Evolutionary conservation across 2,888 invertebrate genomes (phyloP), one percentile per base, ranked within the genome.

Genomic region (Idaea aversata): DNA sequence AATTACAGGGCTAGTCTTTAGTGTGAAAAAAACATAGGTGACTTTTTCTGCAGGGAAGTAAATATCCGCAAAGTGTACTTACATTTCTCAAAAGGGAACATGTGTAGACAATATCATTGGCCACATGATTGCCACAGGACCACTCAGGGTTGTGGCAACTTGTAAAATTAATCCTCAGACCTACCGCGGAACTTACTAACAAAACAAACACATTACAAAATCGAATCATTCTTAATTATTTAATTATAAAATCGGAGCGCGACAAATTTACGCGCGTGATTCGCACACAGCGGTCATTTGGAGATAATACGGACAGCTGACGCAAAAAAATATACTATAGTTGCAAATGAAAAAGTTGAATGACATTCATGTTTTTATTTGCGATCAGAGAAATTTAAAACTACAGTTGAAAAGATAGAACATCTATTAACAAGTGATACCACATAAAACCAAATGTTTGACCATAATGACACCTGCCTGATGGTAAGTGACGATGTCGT

Each of bases 121-220:
- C 82, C 34, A 73, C 66, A 75, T 86, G 84, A 70, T 88, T 87
- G 70, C 85, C 75, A 82, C 93, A 94, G 70, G 78, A 88, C 94
- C 93, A 93, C 62, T 87, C 89, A 0, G 85, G 75, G 67, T 82
- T 82, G 70, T 88, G 86, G 75, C 93, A 93, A 69, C 76, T 87
- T 0, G 88, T 88, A 65, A 93, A 93, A 70, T 87, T 88, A 15
- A 93, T 89, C 71, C 89, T 86, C 36, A 88, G 75, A 34, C 84
- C 84, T 35, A 76, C 65, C 63, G 77, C 74, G 0, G 78, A 75
- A 58, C 58, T 16, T 58, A 58, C 5, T 5, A 58, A 16, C 58
- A 58, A 58, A 6, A 58, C 16, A n/a, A 58, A 58, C 7, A 58
- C 58, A 6, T 16, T 58, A 58, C 15, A 58, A 58, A 58, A 58